Evolutionary conservation across 2,113 vertebrate species (phyloP).

Genomic region (Ceyx margarethae): DNA sequence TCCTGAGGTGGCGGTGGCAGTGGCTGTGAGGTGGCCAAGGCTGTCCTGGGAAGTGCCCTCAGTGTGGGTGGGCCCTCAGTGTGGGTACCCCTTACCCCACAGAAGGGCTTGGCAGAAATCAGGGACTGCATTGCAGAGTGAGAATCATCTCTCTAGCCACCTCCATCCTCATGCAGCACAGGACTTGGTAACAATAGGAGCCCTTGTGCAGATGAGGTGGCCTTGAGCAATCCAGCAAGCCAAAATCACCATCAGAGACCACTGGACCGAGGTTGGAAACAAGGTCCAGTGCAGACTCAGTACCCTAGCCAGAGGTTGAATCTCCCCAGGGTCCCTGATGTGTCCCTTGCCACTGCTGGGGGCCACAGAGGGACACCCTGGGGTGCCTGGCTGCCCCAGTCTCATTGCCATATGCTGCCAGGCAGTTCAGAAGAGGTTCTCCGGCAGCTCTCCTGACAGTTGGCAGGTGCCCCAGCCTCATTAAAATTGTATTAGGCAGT

Average conservation of each 20-base stretch:
- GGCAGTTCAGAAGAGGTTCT: constrained; percentile 1
- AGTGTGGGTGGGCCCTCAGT: accelerated
- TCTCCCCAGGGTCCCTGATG: accelerated
- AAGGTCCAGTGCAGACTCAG: neutral
- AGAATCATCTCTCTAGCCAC: neutral
- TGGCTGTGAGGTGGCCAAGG: neutral
- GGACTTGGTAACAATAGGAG: neutral
- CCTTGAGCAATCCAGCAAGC: neutral
- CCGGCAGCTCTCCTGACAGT: neutral
- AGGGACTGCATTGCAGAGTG: neutral
- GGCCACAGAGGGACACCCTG: neutral
- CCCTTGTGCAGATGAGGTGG: neutral
- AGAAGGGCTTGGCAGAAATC: neutral
- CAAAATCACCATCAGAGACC: neutral
- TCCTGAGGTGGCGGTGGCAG: neutral
- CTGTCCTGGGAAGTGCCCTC: neutral
- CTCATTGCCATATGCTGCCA: neutral
- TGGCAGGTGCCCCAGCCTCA: constrained; percentile 34
- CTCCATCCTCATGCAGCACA: accelerated
- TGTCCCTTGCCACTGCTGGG: neutral
- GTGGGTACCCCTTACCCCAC: accelerated
- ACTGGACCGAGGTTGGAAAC: accelerated
- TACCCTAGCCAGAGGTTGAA: neutral
- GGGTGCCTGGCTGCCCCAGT: neutral
- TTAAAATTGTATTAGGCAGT: constrained; percentile 57